phyloP scores from a whole-genome alignment of 2,113 vertebrate species.

The Nannobrachium achirus region DNA sequence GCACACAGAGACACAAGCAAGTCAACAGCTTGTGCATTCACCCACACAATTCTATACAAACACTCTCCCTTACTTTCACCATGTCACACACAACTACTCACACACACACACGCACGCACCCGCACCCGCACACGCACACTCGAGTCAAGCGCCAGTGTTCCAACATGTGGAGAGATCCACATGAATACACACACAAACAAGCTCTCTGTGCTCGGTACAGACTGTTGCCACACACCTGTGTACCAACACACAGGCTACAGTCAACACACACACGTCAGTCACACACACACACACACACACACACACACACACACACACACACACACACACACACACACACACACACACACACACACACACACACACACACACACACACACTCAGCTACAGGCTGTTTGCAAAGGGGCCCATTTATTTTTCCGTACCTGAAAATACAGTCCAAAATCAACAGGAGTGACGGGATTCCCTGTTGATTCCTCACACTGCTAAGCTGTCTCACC shows the following conservation, averaged over 20 bases:
- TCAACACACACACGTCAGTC: no score
- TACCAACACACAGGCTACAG: not conserved
- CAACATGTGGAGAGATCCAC: not conserved
- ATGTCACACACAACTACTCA: not conserved
- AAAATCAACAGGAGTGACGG: no score
- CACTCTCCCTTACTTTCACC: no score
- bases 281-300: no score
- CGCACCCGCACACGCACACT: not conserved
- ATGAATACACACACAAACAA: conserved; percentile 1
- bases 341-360: not conserved
- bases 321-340: no score
- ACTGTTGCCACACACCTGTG: not conserved
- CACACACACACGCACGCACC: not conserved
- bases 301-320: not conserved
- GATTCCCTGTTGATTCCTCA: no score
- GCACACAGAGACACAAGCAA: not conserved
- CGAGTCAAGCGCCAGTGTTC: not conserved
- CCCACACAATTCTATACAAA: not conserved
- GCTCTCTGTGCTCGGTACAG: not conserved
- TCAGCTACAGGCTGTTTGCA: not conserved
- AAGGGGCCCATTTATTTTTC: not conserved
- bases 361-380: no score
- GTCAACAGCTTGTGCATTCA: no score
- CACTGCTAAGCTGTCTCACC: no score
- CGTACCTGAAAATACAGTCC: not conserved